Base-by-base conservation (phyloP, 2,888 invertebrate species). In the Laspeyria flexula region DNA sequence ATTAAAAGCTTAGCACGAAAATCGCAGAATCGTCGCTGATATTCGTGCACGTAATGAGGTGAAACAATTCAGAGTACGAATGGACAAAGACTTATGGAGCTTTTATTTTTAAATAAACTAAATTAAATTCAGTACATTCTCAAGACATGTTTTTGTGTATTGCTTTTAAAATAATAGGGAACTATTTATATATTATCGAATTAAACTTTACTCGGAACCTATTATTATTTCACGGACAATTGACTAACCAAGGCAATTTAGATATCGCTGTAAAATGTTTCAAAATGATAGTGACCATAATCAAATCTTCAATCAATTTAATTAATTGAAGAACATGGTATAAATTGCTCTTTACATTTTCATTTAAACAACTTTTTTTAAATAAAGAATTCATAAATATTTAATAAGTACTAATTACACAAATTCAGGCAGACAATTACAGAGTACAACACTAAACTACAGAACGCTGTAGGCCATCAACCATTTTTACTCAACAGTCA, bases 1-100 rank as follows among this genome's bases (percentile, higher is more conserved):
- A 0, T 46, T 51, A 30, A 12, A 7, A 44, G 50, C 1, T 30
- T 40, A 31, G 38, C 39, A 18, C 23, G 44, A 4, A 13, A 33
- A 53, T 55, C 37, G 47, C 46, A 67, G 66, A 56, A 65, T 61
- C 68, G 77, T 67, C 73, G 72, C 75, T 75, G 79, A 81, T 80
- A 85, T 85, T 85, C 85, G 84, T 85, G 84, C 83, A 61, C 73
- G 81, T 88, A 89, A 88, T 88, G 88, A 89, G 86, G 84, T 83
- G 84, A 83, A 87, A 85, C 87, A 86, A 86, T 86, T 86, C 83
- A 81, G 83, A 83, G 80, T 82, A 81, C 79, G 75, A 80, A 75
- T 78, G 77, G 72, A 73, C 67, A 57, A 60, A 63, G 55, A 65
- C 59, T 60, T 67, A 65, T 60, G 42, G 64, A 51, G 49, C 57